These are phyloP conservation scores for Emys orbicularis DNA, from an alignment of 2,797 vertebrate species.

Conservation along the genomic window DNA sequence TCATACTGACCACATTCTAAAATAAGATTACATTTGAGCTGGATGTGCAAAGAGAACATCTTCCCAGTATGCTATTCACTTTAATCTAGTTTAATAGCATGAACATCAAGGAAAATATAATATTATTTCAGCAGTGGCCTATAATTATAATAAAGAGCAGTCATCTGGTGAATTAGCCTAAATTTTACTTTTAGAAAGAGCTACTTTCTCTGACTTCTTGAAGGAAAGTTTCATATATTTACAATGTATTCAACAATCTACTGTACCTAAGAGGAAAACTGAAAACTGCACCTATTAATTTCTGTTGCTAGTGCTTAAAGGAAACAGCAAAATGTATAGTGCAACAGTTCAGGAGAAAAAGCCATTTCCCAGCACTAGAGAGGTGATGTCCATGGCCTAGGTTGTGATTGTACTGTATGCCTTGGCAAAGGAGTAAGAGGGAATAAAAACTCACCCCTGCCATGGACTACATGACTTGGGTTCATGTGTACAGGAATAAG, in stretches of 20 bases:
- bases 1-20: neutral
- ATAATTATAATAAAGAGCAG: neutral
- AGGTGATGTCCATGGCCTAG: neutral
- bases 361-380: neutral
- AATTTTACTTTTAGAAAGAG: neutral
- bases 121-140: neutral
- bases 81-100: neutral
- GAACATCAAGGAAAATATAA: neutral
- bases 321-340: neutral
- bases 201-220: neutral
- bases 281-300: neutral
- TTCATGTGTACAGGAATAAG: neutral
- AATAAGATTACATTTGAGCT: neutral
- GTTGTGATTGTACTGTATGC: neutral
- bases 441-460: neutral
- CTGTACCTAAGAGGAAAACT: neutral
- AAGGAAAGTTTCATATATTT: neutral
- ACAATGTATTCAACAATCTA: neutral
- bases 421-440: neutral
- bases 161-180: neutral
- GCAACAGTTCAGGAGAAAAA: neutral
- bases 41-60: neutral
- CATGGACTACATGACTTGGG: neutral
- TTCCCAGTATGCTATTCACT: neutral
- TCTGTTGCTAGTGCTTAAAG: neutral